These are phyloP conservation scores for Pyrgus malvae DNA, from an alignment of 2,888 invertebrate genomes.

Conservation along the genomic window DNA sequence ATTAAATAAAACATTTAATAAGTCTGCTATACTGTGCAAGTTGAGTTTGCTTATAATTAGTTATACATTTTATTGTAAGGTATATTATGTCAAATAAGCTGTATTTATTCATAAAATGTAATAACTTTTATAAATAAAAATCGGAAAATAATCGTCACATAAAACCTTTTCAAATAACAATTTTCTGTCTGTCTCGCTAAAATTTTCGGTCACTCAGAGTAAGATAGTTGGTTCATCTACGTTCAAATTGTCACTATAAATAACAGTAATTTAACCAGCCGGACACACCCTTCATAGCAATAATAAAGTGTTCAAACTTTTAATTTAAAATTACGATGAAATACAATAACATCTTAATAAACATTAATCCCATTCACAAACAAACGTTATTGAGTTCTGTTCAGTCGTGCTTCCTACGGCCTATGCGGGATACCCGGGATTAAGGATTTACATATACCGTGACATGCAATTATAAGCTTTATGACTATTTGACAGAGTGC, in stretches of 20 bases:
- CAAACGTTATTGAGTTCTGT: constrained; percentile 46
- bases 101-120: no score
- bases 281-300: not conserved
- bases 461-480: constrained; percentile 42
- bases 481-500: constrained; percentile 35
- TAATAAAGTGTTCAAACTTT: constrained; percentile 8
- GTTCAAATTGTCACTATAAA: not conserved
- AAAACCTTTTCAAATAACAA: no score
- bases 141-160: no score
- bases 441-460: constrained; percentile 46
- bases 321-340: constrained; percentile 19
- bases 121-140: no score
- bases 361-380: constrained; percentile 49
- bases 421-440: constrained; percentile 53
- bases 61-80: no score
- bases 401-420: constrained; percentile 53
- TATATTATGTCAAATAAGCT: no score
- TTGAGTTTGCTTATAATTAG: no score
- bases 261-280: not conserved
- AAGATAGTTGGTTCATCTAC: no score
- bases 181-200: no score
- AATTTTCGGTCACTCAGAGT: no score
- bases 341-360: constrained; percentile 51
- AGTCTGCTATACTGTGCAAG: no score
- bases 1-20: no score